Percentiles rank a stretch among this genome's conserved stretches.
phyloP scores from a whole-genome alignment of 2,888 invertebrate species.

The Lepidochitona cinerea region DNA sequence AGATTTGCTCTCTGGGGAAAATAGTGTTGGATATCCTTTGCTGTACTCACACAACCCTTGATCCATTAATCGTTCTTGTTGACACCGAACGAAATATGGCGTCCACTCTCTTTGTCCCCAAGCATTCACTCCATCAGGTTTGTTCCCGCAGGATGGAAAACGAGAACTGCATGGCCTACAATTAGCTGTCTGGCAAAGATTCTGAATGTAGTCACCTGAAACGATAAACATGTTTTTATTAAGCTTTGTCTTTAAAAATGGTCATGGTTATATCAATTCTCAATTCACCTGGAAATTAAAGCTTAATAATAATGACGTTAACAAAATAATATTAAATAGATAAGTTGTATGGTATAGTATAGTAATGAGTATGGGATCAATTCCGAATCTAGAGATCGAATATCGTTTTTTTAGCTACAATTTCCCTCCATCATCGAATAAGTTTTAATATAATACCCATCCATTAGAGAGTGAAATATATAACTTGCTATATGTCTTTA shows the following conservation, averaged over 20 bases:
- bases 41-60: neutral
- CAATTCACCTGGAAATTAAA: too few relatives aligned
- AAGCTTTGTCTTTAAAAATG: neutral
- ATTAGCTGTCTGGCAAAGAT: constrained; percentile 23
- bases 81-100: constrained; percentile 30
- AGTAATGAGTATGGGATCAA: too few relatives aligned
- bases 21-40: neutral
- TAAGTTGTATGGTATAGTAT: too few relatives aligned
- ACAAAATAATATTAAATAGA: too few relatives aligned
- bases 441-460: too few relatives aligned
- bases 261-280: too few relatives aligned
- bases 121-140: constrained; percentile 31
- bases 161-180: neutral
- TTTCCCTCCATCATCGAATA: too few relatives aligned
- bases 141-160: constrained; percentile 21
- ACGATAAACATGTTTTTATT: neutral
- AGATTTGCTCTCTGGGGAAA: neutral
- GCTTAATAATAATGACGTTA: too few relatives aligned
- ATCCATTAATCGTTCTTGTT: neutral
- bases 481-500: too few relatives aligned
- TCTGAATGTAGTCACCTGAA: constrained; percentile 50
- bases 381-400: too few relatives aligned
- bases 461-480: too few relatives aligned
- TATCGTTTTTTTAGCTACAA: too few relatives aligned
- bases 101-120: constrained; percentile 33